These are phyloP conservation scores for Protomyctophum bolini DNA, from an alignment of 2,113 vertebrate genomes.

Conservation along the genomic window DNA sequence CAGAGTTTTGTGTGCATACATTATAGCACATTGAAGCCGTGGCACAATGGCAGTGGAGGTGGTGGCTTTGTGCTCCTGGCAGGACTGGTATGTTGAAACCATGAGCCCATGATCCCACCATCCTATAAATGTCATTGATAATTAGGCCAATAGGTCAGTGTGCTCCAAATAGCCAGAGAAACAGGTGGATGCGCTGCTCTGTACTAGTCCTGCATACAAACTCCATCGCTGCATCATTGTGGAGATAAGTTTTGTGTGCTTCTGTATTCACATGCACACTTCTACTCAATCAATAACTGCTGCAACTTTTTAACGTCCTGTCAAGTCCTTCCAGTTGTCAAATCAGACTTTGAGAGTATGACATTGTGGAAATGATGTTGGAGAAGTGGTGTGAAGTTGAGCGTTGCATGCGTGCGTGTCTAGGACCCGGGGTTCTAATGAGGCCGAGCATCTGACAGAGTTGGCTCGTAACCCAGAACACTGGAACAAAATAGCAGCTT, in stretches of 20 bases:
- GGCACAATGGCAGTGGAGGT: too few species aligned
- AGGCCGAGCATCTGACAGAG: conserved; percentile 53
- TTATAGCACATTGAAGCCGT: too few species aligned
- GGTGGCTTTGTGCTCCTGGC: not conserved
- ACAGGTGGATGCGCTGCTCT: not conserved
- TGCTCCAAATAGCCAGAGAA: not conserved
- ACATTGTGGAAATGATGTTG: conserved; percentile 44
- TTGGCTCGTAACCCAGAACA: conserved; percentile 58
- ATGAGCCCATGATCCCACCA: not conserved
- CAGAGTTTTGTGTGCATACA: too few species aligned
- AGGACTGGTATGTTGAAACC: not conserved
- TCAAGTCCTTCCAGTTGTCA: not conserved
- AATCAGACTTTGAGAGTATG: conserved; percentile 21
- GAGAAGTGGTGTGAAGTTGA: conserved; percentile 16
- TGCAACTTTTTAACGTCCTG: conserved; percentile 1
- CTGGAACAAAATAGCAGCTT: conserved; percentile 42
- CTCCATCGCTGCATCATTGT: not conserved
- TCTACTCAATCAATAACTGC: not conserved
- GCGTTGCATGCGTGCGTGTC: conserved; percentile 47
- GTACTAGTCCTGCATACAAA: not conserved
- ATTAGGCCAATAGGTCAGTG: not conserved
- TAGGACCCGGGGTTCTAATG: conserved; percentile 50
- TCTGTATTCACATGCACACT: not conserved
- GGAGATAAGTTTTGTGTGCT: conserved; percentile 3
- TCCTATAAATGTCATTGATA: not conserved